These are phyloP conservation scores for Leptoteleia sp. DNA, from an alignment of 1,140 invertebrate genomes.

Conservation along the genomic window DNA sequence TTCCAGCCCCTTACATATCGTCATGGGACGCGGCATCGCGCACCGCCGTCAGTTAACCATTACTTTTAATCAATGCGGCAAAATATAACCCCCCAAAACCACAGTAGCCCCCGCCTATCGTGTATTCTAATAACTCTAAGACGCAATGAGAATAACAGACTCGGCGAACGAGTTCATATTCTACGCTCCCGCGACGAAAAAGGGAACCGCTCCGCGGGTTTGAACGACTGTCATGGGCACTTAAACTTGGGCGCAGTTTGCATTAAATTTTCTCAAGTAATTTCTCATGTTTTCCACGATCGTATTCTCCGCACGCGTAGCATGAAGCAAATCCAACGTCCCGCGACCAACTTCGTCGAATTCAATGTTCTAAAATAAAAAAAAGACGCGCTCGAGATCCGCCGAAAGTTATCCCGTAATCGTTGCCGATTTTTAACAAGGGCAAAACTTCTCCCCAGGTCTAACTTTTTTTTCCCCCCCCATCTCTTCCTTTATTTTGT, in stretches of 20 bases:
- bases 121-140: slow-evolving; percentile 57
- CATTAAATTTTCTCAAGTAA: slow-evolving; percentile 67
- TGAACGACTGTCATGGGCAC: slow-evolving; percentile 67
- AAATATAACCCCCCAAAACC: slow-evolving; percentile 61
- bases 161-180: slow-evolving; percentile 61
- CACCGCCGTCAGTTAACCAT: slow-evolving; percentile 47
- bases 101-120: slow-evolving; percentile 51
- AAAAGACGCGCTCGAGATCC: too few species aligned
- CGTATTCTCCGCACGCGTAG: slow-evolving; percentile 63
- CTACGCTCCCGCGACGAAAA: slow-evolving; percentile 60
- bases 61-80: slow-evolving; percentile 64
- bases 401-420: too few species aligned
- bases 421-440: too few species aligned
- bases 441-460: too few species aligned
- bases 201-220: slow-evolving; percentile 46
- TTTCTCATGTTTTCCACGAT: slow-evolving; percentile 66
- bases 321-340: too few species aligned
- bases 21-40: slow-evolving; percentile 7
- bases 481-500: too few species aligned
- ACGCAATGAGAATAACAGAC: slow-evolving; percentile 65
- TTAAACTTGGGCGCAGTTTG: slow-evolving; percentile 67
- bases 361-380: too few species aligned
- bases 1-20: slow-evolving; percentile 49
- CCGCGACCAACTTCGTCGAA: too few species aligned
- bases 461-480: too few species aligned